phyloP scores from a whole-genome alignment of 2,113 vertebrate genomes.

The Gopherus flavomarginatus region DNA sequence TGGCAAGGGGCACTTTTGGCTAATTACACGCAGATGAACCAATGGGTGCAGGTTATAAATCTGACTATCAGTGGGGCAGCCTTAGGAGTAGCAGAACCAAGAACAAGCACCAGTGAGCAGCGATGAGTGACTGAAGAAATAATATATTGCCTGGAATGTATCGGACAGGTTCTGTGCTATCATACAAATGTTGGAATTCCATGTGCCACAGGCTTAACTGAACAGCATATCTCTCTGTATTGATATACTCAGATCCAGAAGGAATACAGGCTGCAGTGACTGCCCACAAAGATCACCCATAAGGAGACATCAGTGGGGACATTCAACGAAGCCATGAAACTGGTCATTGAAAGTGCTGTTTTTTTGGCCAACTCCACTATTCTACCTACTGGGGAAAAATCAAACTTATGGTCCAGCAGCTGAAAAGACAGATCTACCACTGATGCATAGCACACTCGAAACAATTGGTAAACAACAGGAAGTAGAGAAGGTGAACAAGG shows the following conservation, averaged over 20 bases:
- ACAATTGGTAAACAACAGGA: not conserved
- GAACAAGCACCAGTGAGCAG: not conserved
- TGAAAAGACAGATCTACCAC: not conserved
- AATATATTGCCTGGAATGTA: not conserved
- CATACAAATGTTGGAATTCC: not conserved
- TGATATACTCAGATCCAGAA: not conserved
- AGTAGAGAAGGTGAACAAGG: not conserved
- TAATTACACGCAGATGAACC: not conserved
- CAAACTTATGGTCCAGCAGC: not conserved
- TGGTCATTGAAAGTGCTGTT: not conserved
- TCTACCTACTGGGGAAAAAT: not conserved
- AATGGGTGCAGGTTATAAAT: not conserved
- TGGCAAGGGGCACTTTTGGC: not conserved
- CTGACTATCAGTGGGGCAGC: not conserved
- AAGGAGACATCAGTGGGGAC: fast-evolving
- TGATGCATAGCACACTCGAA: not conserved
- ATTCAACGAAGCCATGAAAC: not conserved
- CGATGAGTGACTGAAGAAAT: not conserved
- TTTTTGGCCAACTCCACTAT: not conserved
- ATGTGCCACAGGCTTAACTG: fast-evolving
- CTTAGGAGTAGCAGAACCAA: not conserved
- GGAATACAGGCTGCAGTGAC: not conserved
- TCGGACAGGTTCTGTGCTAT: not conserved
- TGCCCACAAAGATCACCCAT: not conserved
- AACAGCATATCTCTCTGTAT: not conserved